phyloP scores from a whole-genome alignment of 2,113 vertebrate genomes.

The Cathartes aura region DNA sequence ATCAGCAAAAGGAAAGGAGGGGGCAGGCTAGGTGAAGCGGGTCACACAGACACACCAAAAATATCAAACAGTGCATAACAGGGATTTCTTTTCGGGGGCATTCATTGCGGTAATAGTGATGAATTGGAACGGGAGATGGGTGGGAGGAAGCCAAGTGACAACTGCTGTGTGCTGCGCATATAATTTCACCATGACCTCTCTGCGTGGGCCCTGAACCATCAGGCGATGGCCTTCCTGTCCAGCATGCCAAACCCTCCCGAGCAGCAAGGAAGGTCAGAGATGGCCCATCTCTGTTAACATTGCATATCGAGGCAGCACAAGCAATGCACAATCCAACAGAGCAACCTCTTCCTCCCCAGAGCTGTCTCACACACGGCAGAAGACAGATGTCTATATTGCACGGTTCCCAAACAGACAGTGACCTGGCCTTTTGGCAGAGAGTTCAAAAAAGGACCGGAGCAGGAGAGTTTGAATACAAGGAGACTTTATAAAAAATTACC shows the following conservation, averaged over 20 bases:
- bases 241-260: not conserved
- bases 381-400: not conserved
- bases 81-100: accelerated
- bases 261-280: not conserved
- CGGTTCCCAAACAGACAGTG: not conserved
- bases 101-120: not conserved
- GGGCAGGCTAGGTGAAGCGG: not conserved
- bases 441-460: not conserved
- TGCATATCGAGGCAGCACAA: not conserved
- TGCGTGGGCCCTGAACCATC: not conserved
- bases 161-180: not conserved
- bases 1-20: not conserved
- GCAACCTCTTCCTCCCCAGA: not conserved
- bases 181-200: not conserved
- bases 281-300: not conserved
- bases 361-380: not conserved
- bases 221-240: not conserved
- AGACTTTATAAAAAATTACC: not conserved
- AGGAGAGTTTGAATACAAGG: not conserved
- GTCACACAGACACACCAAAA: not conserved
- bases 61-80: accelerated
- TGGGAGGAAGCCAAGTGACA: not conserved
- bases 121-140: not conserved
- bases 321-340: not conserved
- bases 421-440: not conserved